phyloP scores from a whole-genome alignment of 2,113 vertebrate genomes.

The Gadus chalcogrammus region DNA sequence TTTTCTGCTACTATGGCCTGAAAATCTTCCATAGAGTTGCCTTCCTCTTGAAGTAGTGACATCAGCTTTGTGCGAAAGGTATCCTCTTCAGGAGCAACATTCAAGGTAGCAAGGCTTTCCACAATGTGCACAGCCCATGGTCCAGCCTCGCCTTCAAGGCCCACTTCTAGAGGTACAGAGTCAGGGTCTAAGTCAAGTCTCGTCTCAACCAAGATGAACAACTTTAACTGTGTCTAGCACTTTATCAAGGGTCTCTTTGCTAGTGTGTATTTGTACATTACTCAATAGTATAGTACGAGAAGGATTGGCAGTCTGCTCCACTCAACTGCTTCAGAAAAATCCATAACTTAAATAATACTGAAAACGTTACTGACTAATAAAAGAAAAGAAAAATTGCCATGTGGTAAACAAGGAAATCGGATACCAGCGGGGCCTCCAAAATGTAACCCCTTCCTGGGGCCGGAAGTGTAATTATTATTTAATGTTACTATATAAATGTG shows the following conservation, averaged over 20 bases:
- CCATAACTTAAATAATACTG: not conserved
- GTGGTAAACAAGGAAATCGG: not conserved
- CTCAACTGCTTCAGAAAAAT: not conserved
- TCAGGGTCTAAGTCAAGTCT: not conserved
- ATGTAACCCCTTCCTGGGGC: too few relatives aligned
- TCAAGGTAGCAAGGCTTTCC: not conserved
- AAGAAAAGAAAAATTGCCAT: not conserved
- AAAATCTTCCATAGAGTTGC: conserved; percentile 2
- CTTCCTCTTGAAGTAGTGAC: not conserved
- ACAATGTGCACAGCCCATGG: conserved; percentile 18
- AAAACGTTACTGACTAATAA: not conserved
- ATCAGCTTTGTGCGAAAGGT: conserved; percentile 3
- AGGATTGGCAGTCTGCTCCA: not conserved
- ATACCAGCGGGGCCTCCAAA: not conserved
- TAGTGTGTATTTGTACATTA: not conserved
- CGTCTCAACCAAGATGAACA: not conserved
- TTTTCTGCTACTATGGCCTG: not conserved
- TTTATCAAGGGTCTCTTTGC: not conserved
- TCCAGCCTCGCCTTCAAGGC: conserved; percentile 7
- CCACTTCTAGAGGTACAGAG: not conserved
- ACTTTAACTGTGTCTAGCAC: conserved; percentile 9
- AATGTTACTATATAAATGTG: too few relatives aligned
- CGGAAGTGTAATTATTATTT: too few relatives aligned
- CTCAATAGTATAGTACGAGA: conserved; percentile 2
- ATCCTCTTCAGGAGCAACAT: not conserved